phyloP scores from a whole-genome alignment of 2,888 invertebrate species.

The Halictus quadricinctus region DNA sequence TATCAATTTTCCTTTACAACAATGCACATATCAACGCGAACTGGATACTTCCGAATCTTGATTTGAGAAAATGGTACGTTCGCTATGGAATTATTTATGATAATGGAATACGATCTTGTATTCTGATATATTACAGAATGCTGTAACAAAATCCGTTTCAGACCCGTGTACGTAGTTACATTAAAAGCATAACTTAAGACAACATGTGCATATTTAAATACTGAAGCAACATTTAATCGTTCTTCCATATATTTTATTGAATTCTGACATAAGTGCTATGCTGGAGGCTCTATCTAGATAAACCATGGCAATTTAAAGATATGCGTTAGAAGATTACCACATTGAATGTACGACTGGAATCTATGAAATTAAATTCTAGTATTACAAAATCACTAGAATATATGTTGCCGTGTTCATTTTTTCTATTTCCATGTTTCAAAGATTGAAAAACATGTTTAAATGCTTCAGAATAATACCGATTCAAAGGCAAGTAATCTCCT shows the following conservation, averaged over 20 bases:
- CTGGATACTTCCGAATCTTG: slow-evolving; percentile 33
- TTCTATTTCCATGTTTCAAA: not conserved
- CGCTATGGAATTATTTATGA: slow-evolving; percentile 40
- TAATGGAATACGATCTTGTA: slow-evolving; percentile 36
- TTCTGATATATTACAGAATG: slow-evolving; percentile 44
- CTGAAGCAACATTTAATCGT: slow-evolving; percentile 51
- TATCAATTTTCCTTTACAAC: slow-evolving; percentile 48
- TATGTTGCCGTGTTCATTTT: not conserved
- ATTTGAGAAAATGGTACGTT: slow-evolving; percentile 35
- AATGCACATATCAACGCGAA: slow-evolving; percentile 58
- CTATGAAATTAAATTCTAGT: slow-evolving; percentile 13
- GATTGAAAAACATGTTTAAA: not conserved
- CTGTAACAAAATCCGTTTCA: slow-evolving; percentile 43
- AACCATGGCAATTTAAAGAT: slow-evolving; percentile 38
- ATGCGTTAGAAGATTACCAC: slow-evolving; percentile 47
- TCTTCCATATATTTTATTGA: slow-evolving; percentile 16
- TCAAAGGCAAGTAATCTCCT: slow-evolving; percentile 50
- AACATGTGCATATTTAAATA: slow-evolving; percentile 59
- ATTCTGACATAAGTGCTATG: slow-evolving; percentile 35
- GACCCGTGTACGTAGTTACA: slow-evolving; percentile 31
- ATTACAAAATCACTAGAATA: not conserved
- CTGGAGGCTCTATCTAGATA: slow-evolving; percentile 31
- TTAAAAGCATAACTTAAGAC: slow-evolving; percentile 55
- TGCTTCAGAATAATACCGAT: not conserved
- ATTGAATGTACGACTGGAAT: not conserved